Evolutionary conservation across 2,888 invertebrate species (phyloP).

Genomic region (Euspilapteryx auroguttella): DNA sequence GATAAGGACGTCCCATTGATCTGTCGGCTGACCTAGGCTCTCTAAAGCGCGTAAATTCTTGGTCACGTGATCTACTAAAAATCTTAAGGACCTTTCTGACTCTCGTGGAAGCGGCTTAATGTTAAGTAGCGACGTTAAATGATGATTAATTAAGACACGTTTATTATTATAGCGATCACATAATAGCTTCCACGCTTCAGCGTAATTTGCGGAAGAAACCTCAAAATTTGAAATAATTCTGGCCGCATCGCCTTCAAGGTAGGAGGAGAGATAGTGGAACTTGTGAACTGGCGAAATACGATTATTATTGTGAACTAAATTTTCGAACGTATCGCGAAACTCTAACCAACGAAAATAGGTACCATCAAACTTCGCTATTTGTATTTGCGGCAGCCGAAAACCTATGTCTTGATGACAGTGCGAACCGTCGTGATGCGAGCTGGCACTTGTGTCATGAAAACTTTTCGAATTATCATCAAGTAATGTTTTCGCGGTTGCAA

Average conservation of each 20-base stretch:
- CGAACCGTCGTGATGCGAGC: too few species aligned
- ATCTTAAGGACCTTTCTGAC: slow-evolving; percentile 8
- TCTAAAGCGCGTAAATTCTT: slow-evolving; percentile 11
- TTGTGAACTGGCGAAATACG: slow-evolving; percentile 5
- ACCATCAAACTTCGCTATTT: slow-evolving; percentile 8
- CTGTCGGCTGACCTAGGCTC: slow-evolving; percentile 8
- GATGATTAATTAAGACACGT: slow-evolving; percentile 7
- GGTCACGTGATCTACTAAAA: slow-evolving; percentile 9
- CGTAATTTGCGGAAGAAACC: slow-evolving; percentile 7
- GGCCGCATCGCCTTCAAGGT: slow-evolving; percentile 8
- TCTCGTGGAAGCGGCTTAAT: slow-evolving; percentile 6
- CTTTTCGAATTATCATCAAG: too few species aligned
- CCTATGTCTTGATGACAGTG: too few species aligned
- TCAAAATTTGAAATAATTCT: slow-evolving; percentile 8
- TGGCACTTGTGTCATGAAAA: too few species aligned
- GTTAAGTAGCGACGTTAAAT: slow-evolving; percentile 8
- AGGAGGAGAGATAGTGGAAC: too few species aligned
- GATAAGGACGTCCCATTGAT: too few species aligned
- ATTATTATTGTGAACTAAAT: slow-evolving; percentile 6
- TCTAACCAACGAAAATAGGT: slow-evolving; percentile 8
- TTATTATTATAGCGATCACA: slow-evolving; percentile 8
- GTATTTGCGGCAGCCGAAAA: too few species aligned
- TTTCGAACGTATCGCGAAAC: slow-evolving; percentile 7
- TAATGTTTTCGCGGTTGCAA: too few species aligned
- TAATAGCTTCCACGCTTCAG: slow-evolving; percentile 7